Percentiles rank a stretch among this genome's conserved stretches.
Evolutionary conservation across 2,797 vertebrate species (phyloP).

Genomic region (Gymnopithys bicolor): DNA sequence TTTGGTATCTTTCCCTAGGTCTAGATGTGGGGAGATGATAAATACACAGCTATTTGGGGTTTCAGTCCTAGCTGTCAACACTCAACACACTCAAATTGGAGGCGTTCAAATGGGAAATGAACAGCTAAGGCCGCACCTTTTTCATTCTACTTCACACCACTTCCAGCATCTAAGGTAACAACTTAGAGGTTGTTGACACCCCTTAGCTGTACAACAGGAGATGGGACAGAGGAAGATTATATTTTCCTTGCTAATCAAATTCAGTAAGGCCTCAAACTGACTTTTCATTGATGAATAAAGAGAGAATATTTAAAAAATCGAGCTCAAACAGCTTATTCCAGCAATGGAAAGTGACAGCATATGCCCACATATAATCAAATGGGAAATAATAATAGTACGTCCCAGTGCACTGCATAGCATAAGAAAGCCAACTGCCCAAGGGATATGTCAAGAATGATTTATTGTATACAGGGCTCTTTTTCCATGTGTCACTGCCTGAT

Average conservation of each 20-base stretch:
- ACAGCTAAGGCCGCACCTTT: background rate
- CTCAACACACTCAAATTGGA: background rate
- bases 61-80: background rate
- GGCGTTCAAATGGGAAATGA: background rate
- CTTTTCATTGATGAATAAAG: slow-evolving; percentile 60
- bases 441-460: slow-evolving; percentile 73
- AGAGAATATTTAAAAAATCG: slow-evolving; percentile 51
- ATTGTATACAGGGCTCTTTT: slow-evolving; percentile 25
- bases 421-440: slow-evolving; percentile 64
- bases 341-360: slow-evolving; percentile 73
- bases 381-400: slow-evolving; percentile 61
- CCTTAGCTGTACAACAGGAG: background rate
- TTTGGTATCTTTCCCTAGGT: background rate
- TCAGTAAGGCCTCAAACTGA: slow-evolving; percentile 59
- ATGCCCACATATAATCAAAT: slow-evolving; percentile 63
- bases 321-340: slow-evolving; percentile 56
- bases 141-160: background rate
- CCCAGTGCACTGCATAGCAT: slow-evolving; percentile 33
- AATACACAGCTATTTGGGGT: background rate
- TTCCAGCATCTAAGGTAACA: background rate
- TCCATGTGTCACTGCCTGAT: slow-evolving; percentile 41
- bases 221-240: background rate
- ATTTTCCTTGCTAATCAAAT: slow-evolving; percentile 42
- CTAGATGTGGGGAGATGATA: background rate
- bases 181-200: background rate